A percentile compares a stretch with the other conserved stretches of the same genome.
These are phyloP conservation scores for Microtus pennsylvanicus DNA, from an alignment of 2,113 vertebrate species.

Conservation along the genomic window DNA sequence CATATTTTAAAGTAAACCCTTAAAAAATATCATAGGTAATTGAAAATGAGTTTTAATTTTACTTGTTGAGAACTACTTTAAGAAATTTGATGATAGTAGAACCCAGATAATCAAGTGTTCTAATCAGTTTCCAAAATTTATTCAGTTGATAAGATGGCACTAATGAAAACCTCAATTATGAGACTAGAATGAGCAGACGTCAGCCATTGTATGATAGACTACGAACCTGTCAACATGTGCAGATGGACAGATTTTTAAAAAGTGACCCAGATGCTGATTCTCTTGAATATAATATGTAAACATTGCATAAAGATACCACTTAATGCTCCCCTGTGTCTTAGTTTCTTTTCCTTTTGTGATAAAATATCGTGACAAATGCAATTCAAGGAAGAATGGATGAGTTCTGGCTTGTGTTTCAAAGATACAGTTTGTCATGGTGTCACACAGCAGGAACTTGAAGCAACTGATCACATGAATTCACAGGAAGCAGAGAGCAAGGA, in stretches of 20 bases:
- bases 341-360: background rate
- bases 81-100: background rate
- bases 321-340: background rate
- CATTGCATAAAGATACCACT: background rate
- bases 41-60: background rate
- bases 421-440: background rate
- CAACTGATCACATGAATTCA: background rate
- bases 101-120: background rate
- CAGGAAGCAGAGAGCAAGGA: background rate
- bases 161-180: background rate
- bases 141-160: background rate
- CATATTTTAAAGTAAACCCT: background rate
- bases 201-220: background rate
- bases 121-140: background rate
- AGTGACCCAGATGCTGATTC: slow-evolving; percentile 44
- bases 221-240: background rate
- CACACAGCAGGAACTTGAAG: background rate
- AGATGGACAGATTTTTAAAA: background rate
- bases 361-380: background rate
- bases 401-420: background rate
- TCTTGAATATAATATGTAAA: slow-evolving; percentile 8
- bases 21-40: background rate
- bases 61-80: background rate
- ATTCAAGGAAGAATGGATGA: background rate
- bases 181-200: background rate